A percentile compares a stretch with the other conserved stretches of the same genome.
Evolutionary conservation across 92 coral and sea anemone genomes (phyloP).

Genomic region (Parazoanthus swiftii): DNA sequence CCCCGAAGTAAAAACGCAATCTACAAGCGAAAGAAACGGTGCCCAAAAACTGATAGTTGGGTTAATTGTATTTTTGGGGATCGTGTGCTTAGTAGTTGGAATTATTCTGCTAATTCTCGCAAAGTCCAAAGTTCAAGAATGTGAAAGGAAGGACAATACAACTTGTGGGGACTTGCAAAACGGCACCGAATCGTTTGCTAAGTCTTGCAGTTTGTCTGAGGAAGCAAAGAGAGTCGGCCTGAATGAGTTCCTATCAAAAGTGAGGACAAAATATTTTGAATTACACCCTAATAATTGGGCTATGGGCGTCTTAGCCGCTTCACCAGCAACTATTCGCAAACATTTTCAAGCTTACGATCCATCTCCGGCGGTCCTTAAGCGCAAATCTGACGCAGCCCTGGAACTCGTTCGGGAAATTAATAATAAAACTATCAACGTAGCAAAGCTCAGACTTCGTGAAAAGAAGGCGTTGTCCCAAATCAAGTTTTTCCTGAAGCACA

Average conservation of each 20-base stretch:
- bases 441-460: conserved; percentile 69
- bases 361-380: conserved; percentile 67
- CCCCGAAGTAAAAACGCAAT: conserved; percentile 40
- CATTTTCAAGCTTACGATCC: conserved; percentile 65
- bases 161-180: conserved; percentile 2
- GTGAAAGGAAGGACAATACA: not conserved
- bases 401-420: conserved; percentile 61
- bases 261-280: conserved; percentile 46
- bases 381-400: conserved; percentile 68
- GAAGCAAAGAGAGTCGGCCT: conserved; percentile 74
- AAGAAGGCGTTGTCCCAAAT: conserved; percentile 78
- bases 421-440: conserved; percentile 45
- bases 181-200: not conserved
- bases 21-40: not conserved
- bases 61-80: conserved; percentile 60
- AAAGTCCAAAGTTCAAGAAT: conserved; percentile 45
- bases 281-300: conserved; percentile 63
- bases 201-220: conserved; percentile 64
- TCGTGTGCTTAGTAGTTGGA: conserved; percentile 65
- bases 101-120: conserved; percentile 63
- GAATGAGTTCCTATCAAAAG: conserved; percentile 61
- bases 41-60: conserved; percentile 48
- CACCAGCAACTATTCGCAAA: conserved; percentile 44
- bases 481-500: conserved; percentile 68
- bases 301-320: conserved; percentile 29